Conservation (phyloP, 2,888 invertebrate genomes). For the Incurvaria masculella region DNA sequence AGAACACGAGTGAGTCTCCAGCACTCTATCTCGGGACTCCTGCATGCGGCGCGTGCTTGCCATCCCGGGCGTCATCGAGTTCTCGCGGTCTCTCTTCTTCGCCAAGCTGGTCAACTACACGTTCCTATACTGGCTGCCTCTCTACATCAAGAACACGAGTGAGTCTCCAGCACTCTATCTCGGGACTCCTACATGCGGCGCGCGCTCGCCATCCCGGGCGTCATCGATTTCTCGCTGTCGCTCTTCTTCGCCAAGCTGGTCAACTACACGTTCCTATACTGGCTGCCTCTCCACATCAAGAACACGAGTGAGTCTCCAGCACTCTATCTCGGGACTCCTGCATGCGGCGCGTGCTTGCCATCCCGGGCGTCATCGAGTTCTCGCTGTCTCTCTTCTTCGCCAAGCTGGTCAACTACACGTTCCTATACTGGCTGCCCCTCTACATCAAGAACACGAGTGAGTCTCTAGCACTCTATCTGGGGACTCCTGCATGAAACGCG, state of each 20-base stretch:
- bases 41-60: conserved; percentile 72
- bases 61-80: conserved; percentile 93
- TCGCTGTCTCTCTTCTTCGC: conserved; percentile 88
- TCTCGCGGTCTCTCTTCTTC: conserved; percentile 85
- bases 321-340: too few relatives aligned
- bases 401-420: conserved; percentile 95
- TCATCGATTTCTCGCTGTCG: conserved; percentile 81
- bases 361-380: conserved; percentile 93
- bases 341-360: conserved; percentile 71
- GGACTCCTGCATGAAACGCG: too few relatives aligned
- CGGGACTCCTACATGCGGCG: too few relatives aligned
- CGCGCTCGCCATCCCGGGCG: conserved; percentile 87
- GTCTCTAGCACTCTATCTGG: too few relatives aligned
- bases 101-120: conserved; percentile 97
- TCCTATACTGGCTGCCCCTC: conserved; percentile 92
- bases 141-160: conserved; percentile 84
- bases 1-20: conserved; percentile 70
- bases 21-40: too few relatives aligned
- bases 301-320: conserved; percentile 82
- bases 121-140: conserved; percentile 94
- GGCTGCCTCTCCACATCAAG: conserved; percentile 90
- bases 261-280: conserved; percentile 95
- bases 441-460: conserved; percentile 85
- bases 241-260: conserved; percentile 96
- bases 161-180: too few relatives aligned